Percentiles rank a stretch among this genome's conserved stretches.
Conservation (phyloP, 2,113 vertebrate species). For the Oophaga pumilio region DNA sequence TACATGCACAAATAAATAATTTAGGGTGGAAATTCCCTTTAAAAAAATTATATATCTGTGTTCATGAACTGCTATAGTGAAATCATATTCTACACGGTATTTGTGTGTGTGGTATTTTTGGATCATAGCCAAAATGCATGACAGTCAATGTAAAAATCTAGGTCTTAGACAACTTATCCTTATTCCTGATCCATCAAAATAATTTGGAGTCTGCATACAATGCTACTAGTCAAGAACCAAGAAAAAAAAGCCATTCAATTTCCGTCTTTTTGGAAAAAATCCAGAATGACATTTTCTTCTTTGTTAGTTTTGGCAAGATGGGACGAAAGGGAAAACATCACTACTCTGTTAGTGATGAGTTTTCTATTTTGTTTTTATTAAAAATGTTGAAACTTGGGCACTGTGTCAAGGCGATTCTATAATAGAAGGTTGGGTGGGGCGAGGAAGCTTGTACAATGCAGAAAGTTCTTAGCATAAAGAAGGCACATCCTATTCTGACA, state of each 20-base stretch:
- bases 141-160: constrained; percentile 75
- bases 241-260: constrained; percentile 78
- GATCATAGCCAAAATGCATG: constrained; percentile 79
- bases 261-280: constrained; percentile 73
- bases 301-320: constrained; percentile 82
- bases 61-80: background rate
- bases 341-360: constrained; percentile 78
- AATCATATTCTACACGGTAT: constrained; percentile 75
- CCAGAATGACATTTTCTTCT: constrained; percentile 80
- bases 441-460: constrained; percentile 74
- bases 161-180: constrained; percentile 76
- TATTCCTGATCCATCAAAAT: constrained; percentile 74
- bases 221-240: constrained; percentile 81
- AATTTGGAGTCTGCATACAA: constrained; percentile 74
- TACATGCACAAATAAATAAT: no score
- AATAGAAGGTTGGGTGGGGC: constrained; percentile 79
- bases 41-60: background rate
- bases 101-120: constrained; percentile 81
- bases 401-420: constrained; percentile 83
- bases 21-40: no score
- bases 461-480: constrained; percentile 78
- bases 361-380: constrained; percentile 87
- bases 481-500: constrained; percentile 70
- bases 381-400: constrained; percentile 82
- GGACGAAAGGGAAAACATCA: constrained; percentile 77